These are phyloP conservation scores for Philopotamus ludificatus DNA, from an alignment of 1,140 invertebrate species.

Conservation along the genomic window DNA sequence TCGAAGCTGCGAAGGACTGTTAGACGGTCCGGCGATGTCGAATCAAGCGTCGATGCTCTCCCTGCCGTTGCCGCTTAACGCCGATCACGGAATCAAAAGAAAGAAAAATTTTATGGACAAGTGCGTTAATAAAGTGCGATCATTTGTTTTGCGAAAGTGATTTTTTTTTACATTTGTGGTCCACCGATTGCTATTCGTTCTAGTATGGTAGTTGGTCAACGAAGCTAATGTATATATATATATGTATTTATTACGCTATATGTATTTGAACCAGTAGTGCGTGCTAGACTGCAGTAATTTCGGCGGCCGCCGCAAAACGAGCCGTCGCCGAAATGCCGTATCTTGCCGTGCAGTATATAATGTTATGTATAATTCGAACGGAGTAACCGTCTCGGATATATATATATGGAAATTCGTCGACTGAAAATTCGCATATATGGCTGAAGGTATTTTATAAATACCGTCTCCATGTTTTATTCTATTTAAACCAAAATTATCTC, in stretches of 20 bases:
- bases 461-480: constrained; percentile 32
- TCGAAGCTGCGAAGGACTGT: constrained; percentile 52
- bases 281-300: too few relatives aligned
- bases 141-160: constrained; percentile 51
- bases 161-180: constrained; percentile 49
- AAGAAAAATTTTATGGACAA: constrained; percentile 76
- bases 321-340: too few relatives aligned
- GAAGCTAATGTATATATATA: constrained; percentile 42
- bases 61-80: constrained; percentile 49
- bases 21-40: constrained; percentile 42
- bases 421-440: constrained; percentile 31
- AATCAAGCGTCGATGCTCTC: constrained; percentile 49
- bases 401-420: constrained; percentile 6
- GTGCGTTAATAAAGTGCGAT: constrained; percentile 74
- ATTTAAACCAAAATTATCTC: not conserved
- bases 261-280: constrained; percentile 38
- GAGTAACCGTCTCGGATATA: constrained; percentile 53
- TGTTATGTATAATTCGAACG: constrained; percentile 52
- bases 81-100: constrained; percentile 56
- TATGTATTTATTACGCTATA: constrained; percentile 16
- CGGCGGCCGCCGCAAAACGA: too few relatives aligned
- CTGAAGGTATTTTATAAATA: constrained; percentile 42
- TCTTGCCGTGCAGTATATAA: too few relatives aligned
- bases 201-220: constrained; percentile 54
- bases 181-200: constrained; percentile 54